Evolutionary conservation across 2,113 vertebrate genomes (phyloP), one percentile per base, ranked within the genome.

Genomic region (Anser cygnoides): DNA sequence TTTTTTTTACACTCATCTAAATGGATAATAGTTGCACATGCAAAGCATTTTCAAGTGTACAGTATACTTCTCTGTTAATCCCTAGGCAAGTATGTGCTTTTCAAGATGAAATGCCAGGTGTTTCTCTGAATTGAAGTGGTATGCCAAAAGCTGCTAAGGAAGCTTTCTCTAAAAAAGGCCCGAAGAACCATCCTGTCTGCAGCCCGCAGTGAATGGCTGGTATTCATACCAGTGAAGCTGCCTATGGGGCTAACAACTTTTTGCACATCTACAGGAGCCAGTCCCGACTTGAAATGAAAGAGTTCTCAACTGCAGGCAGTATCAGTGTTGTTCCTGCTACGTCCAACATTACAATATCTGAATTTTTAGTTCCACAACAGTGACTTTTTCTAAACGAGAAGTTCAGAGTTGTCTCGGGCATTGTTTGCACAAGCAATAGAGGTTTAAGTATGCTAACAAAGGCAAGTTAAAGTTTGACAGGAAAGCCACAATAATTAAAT

Each of bases 31-130:
- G 43, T 84, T 84, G 62, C 12, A 92, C 93, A 94, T 93, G 84
- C 76, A 75, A 92, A 92, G 72, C 55, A 18, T 84, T 92, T 85
- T 90, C 86, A 91, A 93, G 65, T 77, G 72, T 44, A 50, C 19
- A 2, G 28, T 66, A 31, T 86, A 28, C 52, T 86, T 90, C 28
- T 63, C 46, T 59, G 1, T 66, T 95, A 86, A 71, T 89, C 79
- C 80, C 68, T 74, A 55, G 50, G 72, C 83, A 90, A 75, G 44
- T 84, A 28, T 58, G 58, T 75, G 46, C 68, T 93, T 92, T 96
- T 72, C 33, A 39, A 89, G 80, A 61, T 57, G 61, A 50, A 82
- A 72, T 87, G 49, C 84, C 89, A 93, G 94, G 73, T 96, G 89
- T 72, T 22, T 5, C 33, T 94, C 61, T 72, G 55, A 79, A 21